phyloP scores from a whole-genome alignment of 2,113 vertebrate genomes.

The Natator depressus region DNA sequence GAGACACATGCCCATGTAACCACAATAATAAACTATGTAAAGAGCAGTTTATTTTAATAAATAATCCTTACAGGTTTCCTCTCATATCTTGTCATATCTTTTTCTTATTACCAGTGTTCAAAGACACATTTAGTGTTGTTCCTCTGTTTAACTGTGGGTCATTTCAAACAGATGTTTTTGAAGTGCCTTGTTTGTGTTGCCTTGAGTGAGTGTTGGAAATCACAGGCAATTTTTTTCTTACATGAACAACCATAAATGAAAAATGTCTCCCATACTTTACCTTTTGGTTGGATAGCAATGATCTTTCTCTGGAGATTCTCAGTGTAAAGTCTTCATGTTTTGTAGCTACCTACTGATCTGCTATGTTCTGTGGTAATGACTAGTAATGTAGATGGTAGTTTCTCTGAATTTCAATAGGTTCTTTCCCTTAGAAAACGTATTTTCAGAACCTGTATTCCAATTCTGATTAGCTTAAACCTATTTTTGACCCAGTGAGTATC shows the following conservation, averaged over 20 bases:
- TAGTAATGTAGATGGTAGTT: background rate
- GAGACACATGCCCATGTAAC: background rate
- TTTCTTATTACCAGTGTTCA: slow-evolving; percentile 54
- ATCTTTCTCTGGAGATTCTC: background rate
- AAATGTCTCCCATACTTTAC: slow-evolving; percentile 14
- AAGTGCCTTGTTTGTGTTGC: slow-evolving; percentile 47
- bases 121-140: slow-evolving; percentile 32
- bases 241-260: slow-evolving; percentile 49
- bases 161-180: slow-evolving; percentile 53
- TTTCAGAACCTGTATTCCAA: background rate
- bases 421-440: background rate
- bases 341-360: background rate
- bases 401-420: background rate
- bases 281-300: background rate
- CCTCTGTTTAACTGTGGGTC: slow-evolving; percentile 22
- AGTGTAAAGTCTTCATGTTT: background rate
- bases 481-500: background rate
- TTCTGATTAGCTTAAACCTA: background rate
- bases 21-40: background rate
- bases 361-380: background rate
- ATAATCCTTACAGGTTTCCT: background rate
- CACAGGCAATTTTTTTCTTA: background rate
- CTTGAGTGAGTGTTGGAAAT: background rate
- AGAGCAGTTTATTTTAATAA: background rate
- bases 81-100: slow-evolving; percentile 3